phyloP scores from a whole-genome alignment of 2,888 invertebrate genomes.

The Chymomyza fuscimana region DNA sequence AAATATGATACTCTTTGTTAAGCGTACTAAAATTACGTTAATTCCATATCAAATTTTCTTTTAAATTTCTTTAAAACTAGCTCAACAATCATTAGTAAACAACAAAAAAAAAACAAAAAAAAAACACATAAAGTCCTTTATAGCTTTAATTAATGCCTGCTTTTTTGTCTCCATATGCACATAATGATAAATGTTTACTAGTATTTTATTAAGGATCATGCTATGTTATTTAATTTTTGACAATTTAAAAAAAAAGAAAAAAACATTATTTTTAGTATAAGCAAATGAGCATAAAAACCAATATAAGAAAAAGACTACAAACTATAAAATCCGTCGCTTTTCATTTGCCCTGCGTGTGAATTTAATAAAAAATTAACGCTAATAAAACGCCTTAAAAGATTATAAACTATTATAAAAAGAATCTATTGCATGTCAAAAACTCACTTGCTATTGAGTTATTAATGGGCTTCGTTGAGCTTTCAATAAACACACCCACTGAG shows the following conservation, averaged over 20 bases:
- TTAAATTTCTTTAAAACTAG: conserved; percentile 49
- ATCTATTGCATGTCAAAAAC: not conserved
- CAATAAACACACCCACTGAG: conserved; percentile 1
- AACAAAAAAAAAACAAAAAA: not conserved
- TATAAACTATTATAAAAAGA: not conserved
- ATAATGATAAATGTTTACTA: conserved; percentile 35
- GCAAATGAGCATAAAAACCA: conserved; percentile 5
- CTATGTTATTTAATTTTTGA: not conserved
- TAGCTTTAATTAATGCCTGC: conserved; percentile 69
- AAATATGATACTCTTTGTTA: too few species aligned
- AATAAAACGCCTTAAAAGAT: not conserved
- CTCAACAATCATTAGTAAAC: conserved; percentile 76
- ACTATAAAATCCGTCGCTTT: not conserved
- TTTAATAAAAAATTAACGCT: not conserved
- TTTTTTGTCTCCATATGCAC: conserved; percentile 41
- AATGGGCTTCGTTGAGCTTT: not conserved
- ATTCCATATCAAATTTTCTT: too few species aligned
- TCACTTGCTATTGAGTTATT: not conserved
- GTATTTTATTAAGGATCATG: conserved; percentile 33
- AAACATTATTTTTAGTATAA: not conserved
- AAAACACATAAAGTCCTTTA: conserved; percentile 48
- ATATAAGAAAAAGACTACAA: conserved; percentile 11
- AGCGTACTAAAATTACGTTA: too few species aligned
- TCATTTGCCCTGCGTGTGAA: not conserved
- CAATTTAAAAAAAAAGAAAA: conserved; percentile 6